Base-by-base conservation (phyloP, 2,113 vertebrate species). In the Bombycilla garrulus region DNA sequence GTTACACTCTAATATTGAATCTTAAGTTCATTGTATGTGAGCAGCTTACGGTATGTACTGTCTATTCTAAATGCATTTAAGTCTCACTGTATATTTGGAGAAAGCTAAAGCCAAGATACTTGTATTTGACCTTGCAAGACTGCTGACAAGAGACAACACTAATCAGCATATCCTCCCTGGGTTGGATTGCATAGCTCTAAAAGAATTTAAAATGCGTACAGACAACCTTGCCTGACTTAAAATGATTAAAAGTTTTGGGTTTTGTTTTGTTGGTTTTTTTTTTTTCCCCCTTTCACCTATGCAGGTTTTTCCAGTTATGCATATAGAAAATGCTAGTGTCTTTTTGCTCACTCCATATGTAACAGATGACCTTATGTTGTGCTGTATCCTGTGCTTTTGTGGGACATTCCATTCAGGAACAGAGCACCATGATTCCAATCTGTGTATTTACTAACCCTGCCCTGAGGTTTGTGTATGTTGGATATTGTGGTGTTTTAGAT, bases 401-500 rank as follows among this genome's bases (percentile, higher is more conserved):
- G 98, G 98, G 98, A 99, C 98, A 98, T 98, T 99, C 98, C 98
- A 98, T 98, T 98, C 97, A 98, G 97, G 98, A 98, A 98, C 98
- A 98, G 98, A 97, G 97, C 97, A 98, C 98, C 98, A 97, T 98
- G 97, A 98, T 98, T 98, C 96, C 98, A 98, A 98, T 97, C 97
- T 97, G 97, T 98, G 98, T 98, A 97, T 98, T 98, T 98, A 98
- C 98, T 98, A 98, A 98, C 98, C 96, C 97, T 97, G 97, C 98
- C 98, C 98, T 98, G 98, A 98, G 99, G 98, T 99, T 98, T 98
- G 98, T 99, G 98, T 99, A 98, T 99, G 98, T 99, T 99, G 98
- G 99, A 98, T 99, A 99, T 99, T 98, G 99, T 99, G 99, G 98
- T 99, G 99, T 99, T 99, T 98, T 99, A 98, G 98, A 98, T 99